These are phyloP conservation scores for Tinea semifulvella DNA, from an alignment of 2,888 invertebrate genomes.

Conservation along the genomic window DNA sequence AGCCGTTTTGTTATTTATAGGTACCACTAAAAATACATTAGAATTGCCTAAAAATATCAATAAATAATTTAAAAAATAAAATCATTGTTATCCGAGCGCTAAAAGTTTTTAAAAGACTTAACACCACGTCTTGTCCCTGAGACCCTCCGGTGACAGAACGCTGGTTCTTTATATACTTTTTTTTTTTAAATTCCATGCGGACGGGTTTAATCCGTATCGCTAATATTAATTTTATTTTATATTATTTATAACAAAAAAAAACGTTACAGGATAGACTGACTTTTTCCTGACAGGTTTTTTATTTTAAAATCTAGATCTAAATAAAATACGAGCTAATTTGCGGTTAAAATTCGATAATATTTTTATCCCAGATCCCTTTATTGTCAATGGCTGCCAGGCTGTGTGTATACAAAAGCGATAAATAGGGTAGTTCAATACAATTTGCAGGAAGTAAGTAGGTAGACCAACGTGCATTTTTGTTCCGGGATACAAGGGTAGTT, in stretches of 20 bases:
- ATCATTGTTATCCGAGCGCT: too few species aligned
- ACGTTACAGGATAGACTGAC: background rate
- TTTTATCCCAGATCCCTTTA: slow-evolving; percentile 25
- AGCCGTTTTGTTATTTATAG: background rate
- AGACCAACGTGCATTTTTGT: slow-evolving; percentile 10
- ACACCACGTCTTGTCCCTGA: too few species aligned
- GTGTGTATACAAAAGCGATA: slow-evolving; percentile 55
- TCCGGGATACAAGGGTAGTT: background rate
- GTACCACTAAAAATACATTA: too few species aligned
- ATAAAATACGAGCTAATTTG: slow-evolving; percentile 39
- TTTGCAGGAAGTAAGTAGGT: slow-evolving; percentile 33
- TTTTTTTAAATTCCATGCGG: too few species aligned
- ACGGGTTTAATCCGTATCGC: too few species aligned
- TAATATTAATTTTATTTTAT: too few species aligned
- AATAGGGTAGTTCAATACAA: slow-evolving; percentile 46
- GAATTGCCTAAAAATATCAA: too few species aligned
- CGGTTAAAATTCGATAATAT: slow-evolving; percentile 44
- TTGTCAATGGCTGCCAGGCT: slow-evolving; percentile 56
- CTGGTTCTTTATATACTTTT: too few species aligned
- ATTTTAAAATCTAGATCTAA: background rate
- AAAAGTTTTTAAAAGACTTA: too few species aligned
- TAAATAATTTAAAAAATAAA: too few species aligned
- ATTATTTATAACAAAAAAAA: too few species aligned
- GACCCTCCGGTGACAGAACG: too few species aligned
- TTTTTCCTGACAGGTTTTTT: background rate